A percentile compares a stretch with the other conserved stretches of the same genome.
Conservation (phyloP, 2,797 vertebrate species). For the Megaceryle alcyon region DNA sequence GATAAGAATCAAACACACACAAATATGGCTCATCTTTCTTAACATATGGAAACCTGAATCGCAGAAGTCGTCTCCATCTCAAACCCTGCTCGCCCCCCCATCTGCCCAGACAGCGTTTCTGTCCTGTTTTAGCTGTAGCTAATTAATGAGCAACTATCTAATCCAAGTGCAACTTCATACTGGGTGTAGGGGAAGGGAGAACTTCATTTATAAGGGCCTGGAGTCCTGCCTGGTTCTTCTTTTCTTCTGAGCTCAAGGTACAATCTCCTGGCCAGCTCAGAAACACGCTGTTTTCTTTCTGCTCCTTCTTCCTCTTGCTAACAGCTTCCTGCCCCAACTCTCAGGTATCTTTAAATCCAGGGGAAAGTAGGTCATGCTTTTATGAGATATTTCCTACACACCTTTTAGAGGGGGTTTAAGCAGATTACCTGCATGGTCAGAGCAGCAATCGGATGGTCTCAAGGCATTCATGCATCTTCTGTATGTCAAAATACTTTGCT, state of each 20-base stretch:
- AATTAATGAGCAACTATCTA: background rate
- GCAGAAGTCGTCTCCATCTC: constrained; percentile 39
- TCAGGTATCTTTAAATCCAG: background rate
- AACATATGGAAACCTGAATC: constrained; percentile 64
- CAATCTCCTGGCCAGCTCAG: background rate
- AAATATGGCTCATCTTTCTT: constrained; percentile 71
- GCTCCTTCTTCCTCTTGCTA: background rate
- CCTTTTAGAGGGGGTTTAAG: constrained; percentile 7
- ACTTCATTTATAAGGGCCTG: background rate
- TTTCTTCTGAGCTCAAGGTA: background rate
- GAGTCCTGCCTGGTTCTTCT: background rate
- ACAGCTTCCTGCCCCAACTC: background rate
- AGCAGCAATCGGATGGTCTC: background rate
- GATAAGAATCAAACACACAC: constrained; percentile 73
- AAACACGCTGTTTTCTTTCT: background rate
- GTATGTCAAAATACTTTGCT: constrained; percentile 45
- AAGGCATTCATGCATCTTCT: background rate
- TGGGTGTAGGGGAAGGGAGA: background rate
- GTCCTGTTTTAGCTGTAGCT: background rate
- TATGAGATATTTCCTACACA: background rate
- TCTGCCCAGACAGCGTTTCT: background rate
- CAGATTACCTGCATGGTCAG: background rate
- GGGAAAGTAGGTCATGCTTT: background rate
- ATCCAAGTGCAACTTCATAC: background rate
- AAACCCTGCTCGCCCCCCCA: background rate